A percentile compares a stretch with the other conserved stretches of the same genome.
These are phyloP conservation scores for Melanotaenia pygmaea DNA, from an alignment of 2,797 vertebrate species.

Conservation along the genomic window DNA sequence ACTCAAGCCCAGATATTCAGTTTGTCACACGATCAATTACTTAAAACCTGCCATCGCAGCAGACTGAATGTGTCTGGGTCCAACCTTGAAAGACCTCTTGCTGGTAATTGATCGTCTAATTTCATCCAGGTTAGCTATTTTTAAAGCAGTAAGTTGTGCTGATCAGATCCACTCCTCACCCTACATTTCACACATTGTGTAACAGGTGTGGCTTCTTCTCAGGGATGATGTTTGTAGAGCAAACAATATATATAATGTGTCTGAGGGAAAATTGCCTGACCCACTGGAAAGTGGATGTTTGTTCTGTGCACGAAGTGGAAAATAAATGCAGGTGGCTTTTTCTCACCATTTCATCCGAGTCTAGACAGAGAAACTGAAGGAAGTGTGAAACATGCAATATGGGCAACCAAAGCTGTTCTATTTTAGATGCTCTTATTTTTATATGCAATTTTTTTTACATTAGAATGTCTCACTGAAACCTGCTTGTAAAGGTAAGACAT, in stretches of 20 bases:
- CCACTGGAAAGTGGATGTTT: slow-evolving; percentile 61
- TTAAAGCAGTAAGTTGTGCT: neutral
- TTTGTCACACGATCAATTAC: slow-evolving; percentile 35
- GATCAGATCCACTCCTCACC: neutral
- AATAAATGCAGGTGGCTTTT: slow-evolving; percentile 49
- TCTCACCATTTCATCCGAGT: slow-evolving; percentile 42
- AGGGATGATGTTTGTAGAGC: slow-evolving; percentile 34
- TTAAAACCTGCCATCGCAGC: slow-evolving; percentile 35
- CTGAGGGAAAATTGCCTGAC: slow-evolving; percentile 41
- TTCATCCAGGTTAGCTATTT: slow-evolving; percentile 6
- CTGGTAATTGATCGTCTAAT: slow-evolving; percentile 16
- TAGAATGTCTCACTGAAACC: neutral
- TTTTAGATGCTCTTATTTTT: neutral
- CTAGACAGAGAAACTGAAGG: slow-evolving; percentile 14
- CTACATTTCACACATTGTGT: slow-evolving; percentile 11
- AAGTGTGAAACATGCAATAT: neutral
- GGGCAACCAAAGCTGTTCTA: neutral
- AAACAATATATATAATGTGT: slow-evolving; percentile 58
- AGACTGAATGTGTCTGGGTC: slow-evolving; percentile 11
- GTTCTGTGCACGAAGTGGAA: slow-evolving; percentile 29
- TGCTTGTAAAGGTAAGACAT: neutral
- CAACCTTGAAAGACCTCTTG: slow-evolving; percentile 19
- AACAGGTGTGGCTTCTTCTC: slow-evolving; percentile 48
- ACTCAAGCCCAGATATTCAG: slow-evolving; percentile 13
- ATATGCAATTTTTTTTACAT: neutral